These are phyloP conservation scores for Amazona vittata DNA, from an alignment of 2,113 vertebrate genomes.

Conservation along the genomic window DNA sequence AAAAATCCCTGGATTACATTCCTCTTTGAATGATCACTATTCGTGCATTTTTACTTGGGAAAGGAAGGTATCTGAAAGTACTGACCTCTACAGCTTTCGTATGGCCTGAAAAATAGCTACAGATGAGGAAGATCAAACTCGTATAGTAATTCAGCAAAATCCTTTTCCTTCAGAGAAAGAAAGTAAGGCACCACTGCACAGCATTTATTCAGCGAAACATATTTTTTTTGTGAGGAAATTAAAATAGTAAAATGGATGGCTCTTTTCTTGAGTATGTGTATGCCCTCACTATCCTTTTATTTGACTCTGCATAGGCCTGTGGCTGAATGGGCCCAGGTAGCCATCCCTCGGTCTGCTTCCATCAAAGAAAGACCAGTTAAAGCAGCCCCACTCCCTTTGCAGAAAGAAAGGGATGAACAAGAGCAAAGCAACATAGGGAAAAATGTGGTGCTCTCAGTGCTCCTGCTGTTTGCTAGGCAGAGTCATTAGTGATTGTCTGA, in stretches of 20 bases:
- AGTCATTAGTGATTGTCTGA: not conserved
- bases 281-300: accelerated
- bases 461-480: not conserved
- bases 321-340: not conserved
- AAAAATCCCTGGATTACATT: not conserved
- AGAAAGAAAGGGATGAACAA: not conserved
- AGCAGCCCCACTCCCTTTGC: not conserved
- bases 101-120: not conserved
- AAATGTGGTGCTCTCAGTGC: not conserved
- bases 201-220: not conserved
- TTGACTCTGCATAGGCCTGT: not conserved
- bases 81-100: not conserved
- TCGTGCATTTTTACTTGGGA: not conserved
- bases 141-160: not conserved
- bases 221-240: not conserved
- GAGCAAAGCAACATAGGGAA: not conserved
- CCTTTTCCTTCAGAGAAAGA: not conserved
- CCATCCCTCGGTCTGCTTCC: not conserved
- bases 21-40: not conserved
- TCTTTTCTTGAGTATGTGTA: not conserved
- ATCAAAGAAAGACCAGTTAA: not conserved
- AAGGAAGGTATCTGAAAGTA: not conserved
- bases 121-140: not conserved
- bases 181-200: not conserved
- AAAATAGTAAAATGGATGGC: not conserved